Evolutionary conservation across 2,888 invertebrate genomes (phyloP), one percentile per base, ranked within the genome.

Genomic region (Scaptodrosophila latifasciaeformis): DNA sequence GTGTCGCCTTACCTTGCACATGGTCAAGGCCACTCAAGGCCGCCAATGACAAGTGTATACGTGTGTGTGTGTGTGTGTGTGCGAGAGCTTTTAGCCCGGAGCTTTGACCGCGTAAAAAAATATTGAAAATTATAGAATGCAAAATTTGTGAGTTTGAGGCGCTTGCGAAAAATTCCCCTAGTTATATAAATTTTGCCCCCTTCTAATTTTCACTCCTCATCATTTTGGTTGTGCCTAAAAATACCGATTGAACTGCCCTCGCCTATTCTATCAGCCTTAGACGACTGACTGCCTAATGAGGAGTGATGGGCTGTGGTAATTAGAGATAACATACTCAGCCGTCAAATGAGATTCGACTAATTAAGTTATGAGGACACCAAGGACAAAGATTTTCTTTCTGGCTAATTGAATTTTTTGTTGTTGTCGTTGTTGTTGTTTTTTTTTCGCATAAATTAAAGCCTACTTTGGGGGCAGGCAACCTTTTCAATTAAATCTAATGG

Each of bases 11-110:
- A 10, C 45, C 30, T 45, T 21, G 37, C 37, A 40, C 48, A 24
- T 70, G 82, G 82, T 82, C 82, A 82, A 82, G 82, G 82, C 81
- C 82, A 71, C 61, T 54, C 81, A 82, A 82, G 82, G 82, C 82
- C 82, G 59, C 59, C 24, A 24, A 7, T 3, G 4, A 24, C 4
- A 24, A 3, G 24, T 24, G 4, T 7, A 3, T 24, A 6, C 31
- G 27, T 31, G n/a, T n/a, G n/a, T 21, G 34, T 45, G 17, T 31
- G 27, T 37, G 7, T 35, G 51, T 39, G 13, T 47, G 18, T 39
- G 27, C n/a, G 12, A 31, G 31, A 31, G 31, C 31, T 49, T 37
- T 47, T 49, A 24, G 30, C 53, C 27, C 29, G 49, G 48, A 37
- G 19, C 39, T 40, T 39, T 27, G 24, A 45, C 34, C 39, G 19